phyloP scores from a whole-genome alignment of 2,888 invertebrate species.

The Himalopsyche japonica region DNA sequence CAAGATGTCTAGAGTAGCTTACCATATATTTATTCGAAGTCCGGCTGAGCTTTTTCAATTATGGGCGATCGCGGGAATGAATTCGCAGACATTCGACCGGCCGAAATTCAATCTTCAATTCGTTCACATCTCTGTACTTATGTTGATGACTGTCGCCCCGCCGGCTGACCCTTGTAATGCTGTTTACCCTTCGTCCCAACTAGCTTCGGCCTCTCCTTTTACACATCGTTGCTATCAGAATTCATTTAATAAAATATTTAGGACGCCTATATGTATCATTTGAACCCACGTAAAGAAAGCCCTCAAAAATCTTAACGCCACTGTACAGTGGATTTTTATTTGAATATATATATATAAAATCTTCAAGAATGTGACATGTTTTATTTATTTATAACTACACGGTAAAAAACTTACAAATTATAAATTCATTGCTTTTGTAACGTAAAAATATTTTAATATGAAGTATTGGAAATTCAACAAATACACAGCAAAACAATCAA shows the following conservation, averaged over 20 bases:
- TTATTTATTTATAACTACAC: no score
- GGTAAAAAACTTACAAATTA: no score
- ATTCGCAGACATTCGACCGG: not conserved
- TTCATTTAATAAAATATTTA: conserved; percentile 38
- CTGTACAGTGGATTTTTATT: not conserved
- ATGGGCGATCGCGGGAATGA: not conserved
- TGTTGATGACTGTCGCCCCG: conserved; percentile 25
- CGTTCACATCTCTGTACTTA: conserved; percentile 22
- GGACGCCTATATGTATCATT: conserved; percentile 4
- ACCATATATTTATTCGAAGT: not conserved
- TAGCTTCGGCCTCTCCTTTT: conserved; percentile 13
- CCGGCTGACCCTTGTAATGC: conserved; percentile 32
- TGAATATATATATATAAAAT: not conserved
- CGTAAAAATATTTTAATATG: no score
- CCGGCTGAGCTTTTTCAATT: conserved; percentile 6
- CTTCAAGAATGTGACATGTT: no score
- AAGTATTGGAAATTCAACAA: no score
- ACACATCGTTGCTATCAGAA: conserved; percentile 34
- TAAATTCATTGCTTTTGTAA: no score
- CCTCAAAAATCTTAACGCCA: not conserved
- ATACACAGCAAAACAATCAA: no score
- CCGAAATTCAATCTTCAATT: conserved; percentile 26
- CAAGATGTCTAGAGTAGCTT: not conserved
- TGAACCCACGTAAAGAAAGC: not conserved
- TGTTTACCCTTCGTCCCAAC: conserved; percentile 23